Percentiles rank a stretch among this genome's conserved stretches.
These are phyloP conservation scores for Acrossocheilus wenchowensis DNA, from an alignment of 2,797 vertebrate species.

Conservation along the genomic window DNA sequence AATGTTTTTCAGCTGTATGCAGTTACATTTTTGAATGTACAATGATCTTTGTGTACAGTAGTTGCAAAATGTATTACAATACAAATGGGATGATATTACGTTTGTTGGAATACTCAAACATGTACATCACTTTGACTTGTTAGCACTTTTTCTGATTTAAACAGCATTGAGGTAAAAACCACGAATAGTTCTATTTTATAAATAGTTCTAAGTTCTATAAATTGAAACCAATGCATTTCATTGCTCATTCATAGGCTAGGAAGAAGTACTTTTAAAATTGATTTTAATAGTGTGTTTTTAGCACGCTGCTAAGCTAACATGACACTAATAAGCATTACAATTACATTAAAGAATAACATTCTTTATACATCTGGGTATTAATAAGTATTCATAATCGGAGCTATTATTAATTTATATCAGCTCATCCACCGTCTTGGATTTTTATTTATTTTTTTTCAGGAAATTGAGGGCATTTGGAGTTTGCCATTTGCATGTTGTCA, in stretches of 20 bases:
- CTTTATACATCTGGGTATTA: neutral
- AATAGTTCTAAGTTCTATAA: neutral
- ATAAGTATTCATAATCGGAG: neutral
- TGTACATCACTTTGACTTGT: neutral
- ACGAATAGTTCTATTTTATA: neutral
- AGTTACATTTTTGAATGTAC: neutral
- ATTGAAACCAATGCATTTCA: neutral
- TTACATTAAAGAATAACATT: neutral
- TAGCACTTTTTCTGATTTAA: conserved; percentile 5
- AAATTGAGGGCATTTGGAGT: neutral
- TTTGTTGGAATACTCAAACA: neutral
- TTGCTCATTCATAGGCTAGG: neutral
- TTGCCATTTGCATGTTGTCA: neutral
- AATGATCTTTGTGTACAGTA: neutral
- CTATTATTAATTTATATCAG: neutral
- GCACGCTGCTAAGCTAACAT: neutral
- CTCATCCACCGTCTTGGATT: neutral
- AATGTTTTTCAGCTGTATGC: conserved; percentile 29
- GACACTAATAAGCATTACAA: neutral
- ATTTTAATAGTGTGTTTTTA: neutral
- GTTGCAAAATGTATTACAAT: neutral
- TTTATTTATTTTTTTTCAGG: neutral
- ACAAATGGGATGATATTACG: neutral
- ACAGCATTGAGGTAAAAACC: neutral
- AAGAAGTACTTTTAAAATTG: neutral